Percentiles rank a stretch among this genome's conserved stretches.
These are phyloP conservation scores for Takifugu bimaculatus DNA, from an alignment of 2,113 vertebrate species.

Conservation along the genomic window DNA sequence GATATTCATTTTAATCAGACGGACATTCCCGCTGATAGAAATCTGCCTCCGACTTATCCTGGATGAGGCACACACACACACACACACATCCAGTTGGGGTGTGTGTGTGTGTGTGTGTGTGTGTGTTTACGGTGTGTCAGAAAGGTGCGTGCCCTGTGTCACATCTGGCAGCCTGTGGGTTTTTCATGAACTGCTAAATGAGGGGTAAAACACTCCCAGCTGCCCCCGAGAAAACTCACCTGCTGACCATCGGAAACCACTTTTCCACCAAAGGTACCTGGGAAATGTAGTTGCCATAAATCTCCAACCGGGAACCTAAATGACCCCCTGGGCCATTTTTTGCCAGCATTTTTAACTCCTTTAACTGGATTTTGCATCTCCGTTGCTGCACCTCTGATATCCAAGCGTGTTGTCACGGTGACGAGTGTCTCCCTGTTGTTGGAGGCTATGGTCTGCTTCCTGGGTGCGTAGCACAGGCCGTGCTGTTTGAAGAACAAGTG, in stretches of 20 bases:
- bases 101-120: conserved; percentile 25
- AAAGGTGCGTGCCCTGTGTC: conserved; percentile 53
- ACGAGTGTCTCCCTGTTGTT: too few relatives aligned
- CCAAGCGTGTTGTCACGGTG: too few relatives aligned
- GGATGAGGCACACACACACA: conserved; percentile 33
- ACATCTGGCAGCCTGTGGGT: conserved; percentile 64
- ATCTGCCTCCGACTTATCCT: conserved; percentile 39
- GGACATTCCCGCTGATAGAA: conserved; percentile 40
- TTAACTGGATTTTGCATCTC: too few relatives aligned
- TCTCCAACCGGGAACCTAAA: too few relatives aligned
- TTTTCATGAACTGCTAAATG: conserved; percentile 67
- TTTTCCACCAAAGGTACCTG: too few relatives aligned
- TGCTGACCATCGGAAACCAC: conserved; percentile 18
- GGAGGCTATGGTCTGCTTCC: conserved; percentile 9
- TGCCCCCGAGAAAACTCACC: conserved; percentile 59
- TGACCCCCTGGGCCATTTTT: too few relatives aligned
- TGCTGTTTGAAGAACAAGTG: too few relatives aligned
- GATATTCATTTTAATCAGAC: conserved; percentile 59
- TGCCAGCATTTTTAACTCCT: too few relatives aligned
- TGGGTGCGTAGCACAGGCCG: too few relatives aligned
- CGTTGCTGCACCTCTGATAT: too few relatives aligned
- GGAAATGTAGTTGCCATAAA: too few relatives aligned
- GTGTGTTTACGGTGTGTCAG: conserved; percentile 49
- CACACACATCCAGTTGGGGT: conserved; percentile 8
- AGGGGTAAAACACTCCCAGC: conserved; percentile 68